Percentiles rank a stretch among this genome's conserved stretches.
These are phyloP conservation scores for Lasioglossum morio DNA, from an alignment of 2,888 invertebrate genomes.

Conservation along the genomic window DNA sequence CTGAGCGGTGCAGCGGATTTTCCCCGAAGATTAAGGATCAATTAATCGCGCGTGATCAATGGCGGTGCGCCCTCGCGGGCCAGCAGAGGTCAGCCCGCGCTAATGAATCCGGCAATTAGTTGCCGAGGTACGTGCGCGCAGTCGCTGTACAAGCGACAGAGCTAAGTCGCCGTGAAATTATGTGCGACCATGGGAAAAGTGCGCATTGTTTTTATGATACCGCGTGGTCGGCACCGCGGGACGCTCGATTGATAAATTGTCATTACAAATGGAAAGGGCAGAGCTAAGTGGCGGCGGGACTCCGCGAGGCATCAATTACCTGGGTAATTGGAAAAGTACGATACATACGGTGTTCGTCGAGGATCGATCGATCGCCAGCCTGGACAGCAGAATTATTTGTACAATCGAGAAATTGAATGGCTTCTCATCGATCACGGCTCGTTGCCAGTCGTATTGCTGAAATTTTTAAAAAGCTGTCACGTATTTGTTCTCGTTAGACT, in stretches of 20 bases:
- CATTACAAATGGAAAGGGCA: conserved; percentile 17
- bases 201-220: conserved; percentile 34
- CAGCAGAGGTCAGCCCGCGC: conserved; percentile 53
- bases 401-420: conserved; percentile 10
- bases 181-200: conserved; percentile 24
- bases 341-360: conserved; percentile 1
- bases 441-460: not conserved
- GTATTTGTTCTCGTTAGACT: conserved; percentile 4
- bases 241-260: conserved; percentile 44
- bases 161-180: conserved; percentile 39
- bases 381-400: conserved; percentile 13
- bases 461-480: not conserved
- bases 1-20: conserved; percentile 40
- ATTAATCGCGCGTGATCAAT: conserved; percentile 67
- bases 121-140: conserved; percentile 40
- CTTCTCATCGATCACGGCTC: not conserved
- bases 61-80: conserved; percentile 33
- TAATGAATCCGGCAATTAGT: conserved; percentile 63
- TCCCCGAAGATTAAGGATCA: conserved; percentile 66
- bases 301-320: conserved; percentile 19
- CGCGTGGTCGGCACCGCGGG: not conserved
- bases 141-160: conserved; percentile 9
- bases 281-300: conserved; percentile 19
- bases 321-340: conserved; percentile 15
- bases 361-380: conserved; percentile 1